Evolutionary conservation across 2,113 vertebrate species (phyloP), one percentile per base, ranked within the genome.

Genomic region (Aspiorhynchus laticeps): DNA sequence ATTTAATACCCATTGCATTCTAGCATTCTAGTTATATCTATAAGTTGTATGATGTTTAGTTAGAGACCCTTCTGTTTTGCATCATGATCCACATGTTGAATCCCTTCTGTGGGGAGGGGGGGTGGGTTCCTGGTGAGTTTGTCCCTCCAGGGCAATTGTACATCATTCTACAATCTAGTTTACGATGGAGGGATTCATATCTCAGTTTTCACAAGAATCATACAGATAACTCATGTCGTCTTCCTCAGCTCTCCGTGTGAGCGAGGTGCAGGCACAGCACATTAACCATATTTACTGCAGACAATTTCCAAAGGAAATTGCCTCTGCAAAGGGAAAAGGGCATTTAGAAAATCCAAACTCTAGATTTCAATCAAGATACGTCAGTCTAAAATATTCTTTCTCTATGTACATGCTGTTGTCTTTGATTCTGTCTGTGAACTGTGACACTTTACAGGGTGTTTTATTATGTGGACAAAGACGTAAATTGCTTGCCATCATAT

Each of bases 231-330:
- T 95, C 93, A 93, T 73, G 90, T 91, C 90, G 81, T 51, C 87
- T 93, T 91, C 90, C 92, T 90, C 87, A 87, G 90, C 90, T 78
- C 83, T 38, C 91, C 83, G 88, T 91, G 90, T 88, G 86, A 89
- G 91, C 90, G 89, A 92, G 84, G 86, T 86, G 93, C 90, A 53
- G 84, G 85, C 89, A 91, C 93, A 92, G 92, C 93, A 92, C 91
- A 93, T 94, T 93, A 95, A 91, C 92, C 93, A 92, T 94, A 95
- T 95, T 95, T 95, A 95, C 91, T 93, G 89, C 92, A 92, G 84
- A 73, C 90, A 84, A 89, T 93, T 93, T 93, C 90, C 73, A 65
- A 87, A 81, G 92, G 93, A 94, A 92, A 95, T 94, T 94, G 93
- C 92, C 91, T 94, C 86, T 85, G 92, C 88, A 77, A 91, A 87